These are phyloP conservation scores for Trichogramma evanescens DNA, from an alignment of 2,888 invertebrate genomes.

Conservation along the genomic window DNA sequence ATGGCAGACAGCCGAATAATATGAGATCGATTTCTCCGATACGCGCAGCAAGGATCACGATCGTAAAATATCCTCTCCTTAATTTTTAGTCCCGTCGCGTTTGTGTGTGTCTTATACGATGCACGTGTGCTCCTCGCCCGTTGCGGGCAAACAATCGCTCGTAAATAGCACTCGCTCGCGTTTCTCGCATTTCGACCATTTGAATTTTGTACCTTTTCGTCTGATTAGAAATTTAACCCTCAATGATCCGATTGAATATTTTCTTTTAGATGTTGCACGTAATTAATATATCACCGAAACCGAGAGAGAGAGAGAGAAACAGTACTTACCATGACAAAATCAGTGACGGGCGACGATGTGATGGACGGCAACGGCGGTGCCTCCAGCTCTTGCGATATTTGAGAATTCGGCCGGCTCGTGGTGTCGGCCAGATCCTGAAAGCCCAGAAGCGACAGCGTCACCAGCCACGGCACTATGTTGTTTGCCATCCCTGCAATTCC, in stretches of 20 bases:
- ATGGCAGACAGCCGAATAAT: background rate
- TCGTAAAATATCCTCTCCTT: background rate
- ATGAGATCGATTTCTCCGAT: conserved; percentile 20
- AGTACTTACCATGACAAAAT: conserved; percentile 26
- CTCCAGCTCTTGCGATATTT: conserved; percentile 37
- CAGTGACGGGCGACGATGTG: conserved; percentile 9
- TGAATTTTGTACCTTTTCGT: too few relatives aligned
- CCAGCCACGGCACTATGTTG: conserved; percentile 41
- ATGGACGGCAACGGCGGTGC: conserved; percentile 26
- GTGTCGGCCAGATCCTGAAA: conserved; percentile 34
- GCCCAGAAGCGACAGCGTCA: conserved; percentile 45
- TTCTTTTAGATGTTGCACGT: too few relatives aligned
- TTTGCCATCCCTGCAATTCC: conserved; percentile 34
- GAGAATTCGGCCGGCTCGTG: conserved; percentile 21
- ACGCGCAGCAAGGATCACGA: background rate
- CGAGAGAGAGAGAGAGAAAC: background rate
- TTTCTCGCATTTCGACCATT: too few relatives aligned
- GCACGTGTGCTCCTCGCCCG: too few relatives aligned
- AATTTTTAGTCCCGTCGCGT: conserved; percentile 11
- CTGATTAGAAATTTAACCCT: too few relatives aligned
- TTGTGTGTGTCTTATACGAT: too few relatives aligned
- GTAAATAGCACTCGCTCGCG: too few relatives aligned
- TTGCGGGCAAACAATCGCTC: too few relatives aligned
- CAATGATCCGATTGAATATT: too few relatives aligned
- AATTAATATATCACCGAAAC: too few relatives aligned